phyloP scores from a whole-genome alignment of 2,797 vertebrate genomes.

The Hafferia zeledoni region DNA sequence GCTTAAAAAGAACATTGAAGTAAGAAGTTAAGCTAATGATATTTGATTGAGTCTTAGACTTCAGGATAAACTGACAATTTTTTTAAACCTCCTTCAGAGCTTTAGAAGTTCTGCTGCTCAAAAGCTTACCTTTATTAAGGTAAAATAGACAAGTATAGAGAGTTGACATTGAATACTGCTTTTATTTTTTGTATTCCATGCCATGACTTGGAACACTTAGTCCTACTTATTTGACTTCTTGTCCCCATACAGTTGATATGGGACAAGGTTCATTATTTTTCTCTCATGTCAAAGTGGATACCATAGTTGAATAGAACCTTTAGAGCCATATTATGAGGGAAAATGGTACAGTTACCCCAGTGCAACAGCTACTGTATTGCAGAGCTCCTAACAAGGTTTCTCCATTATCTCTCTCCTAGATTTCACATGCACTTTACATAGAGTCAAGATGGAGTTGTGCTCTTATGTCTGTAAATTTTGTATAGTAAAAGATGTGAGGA shows the following conservation, averaged over 20 bases:
- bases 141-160: neutral
- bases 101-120: neutral
- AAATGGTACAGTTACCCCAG: neutral
- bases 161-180: neutral
- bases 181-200: neutral
- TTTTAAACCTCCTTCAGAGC: neutral
- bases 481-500: neutral
- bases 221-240: neutral
- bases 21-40: neutral
- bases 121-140: neutral
- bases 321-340: neutral
- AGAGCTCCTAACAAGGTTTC: neutral
- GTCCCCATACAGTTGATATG: neutral
- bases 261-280: neutral
- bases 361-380: neutral
- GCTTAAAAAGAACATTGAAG: neutral
- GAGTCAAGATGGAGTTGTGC: neutral
- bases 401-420: neutral
- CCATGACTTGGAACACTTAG: neutral
- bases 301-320: neutral
- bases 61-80: constrained; percentile 1
- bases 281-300: neutral
- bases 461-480: constrained; percentile 29
- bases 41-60: neutral
- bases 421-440: constrained; percentile 56